Conservation (phyloP, 2,888 invertebrate species). For the Mesochorus sp. region DNA sequence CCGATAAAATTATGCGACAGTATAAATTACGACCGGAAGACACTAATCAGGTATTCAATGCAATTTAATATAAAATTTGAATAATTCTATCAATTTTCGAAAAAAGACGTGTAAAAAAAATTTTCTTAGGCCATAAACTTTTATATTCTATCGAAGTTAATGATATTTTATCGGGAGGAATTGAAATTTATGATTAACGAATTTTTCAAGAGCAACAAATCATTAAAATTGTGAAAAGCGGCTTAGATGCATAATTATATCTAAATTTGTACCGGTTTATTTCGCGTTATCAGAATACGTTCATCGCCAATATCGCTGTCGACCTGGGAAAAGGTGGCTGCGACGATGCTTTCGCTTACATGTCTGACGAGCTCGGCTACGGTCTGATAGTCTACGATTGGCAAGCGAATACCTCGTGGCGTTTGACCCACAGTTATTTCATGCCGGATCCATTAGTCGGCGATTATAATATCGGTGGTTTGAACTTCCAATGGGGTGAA, state of each 20-base stretch:
- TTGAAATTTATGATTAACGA: no score
- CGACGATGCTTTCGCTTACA: slow-evolving; percentile 90
- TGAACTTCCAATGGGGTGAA: slow-evolving; percentile 93
- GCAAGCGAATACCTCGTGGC: slow-evolving; percentile 90
- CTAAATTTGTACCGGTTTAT: not conserved
- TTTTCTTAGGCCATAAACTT: no score
- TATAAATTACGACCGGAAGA: slow-evolving; percentile 89
- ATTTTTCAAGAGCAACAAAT: not conserved
- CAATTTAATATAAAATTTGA: no score
- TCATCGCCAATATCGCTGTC: slow-evolving; percentile 93
- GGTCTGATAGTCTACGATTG: slow-evolving; percentile 91
- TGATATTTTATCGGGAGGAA: no score
- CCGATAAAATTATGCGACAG: slow-evolving; percentile 87
- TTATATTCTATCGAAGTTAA: no score
- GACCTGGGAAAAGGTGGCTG: slow-evolving; percentile 88
- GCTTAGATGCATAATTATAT: not conserved
- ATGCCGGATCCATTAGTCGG: slow-evolving; percentile 91
- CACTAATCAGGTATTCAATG: slow-evolving; percentile 84
- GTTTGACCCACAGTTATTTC: slow-evolving; percentile 90
- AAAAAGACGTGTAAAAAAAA: no score
- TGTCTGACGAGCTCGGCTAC: slow-evolving; percentile 92
- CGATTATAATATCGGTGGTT: slow-evolving; percentile 90
- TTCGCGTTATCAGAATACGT: slow-evolving; percentile 84
- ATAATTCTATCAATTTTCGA: no score
- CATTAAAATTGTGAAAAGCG: not conserved